These are phyloP conservation scores for Idris sp. DNA, from an alignment of 1,140 invertebrate genomes.

Conservation along the genomic window DNA sequence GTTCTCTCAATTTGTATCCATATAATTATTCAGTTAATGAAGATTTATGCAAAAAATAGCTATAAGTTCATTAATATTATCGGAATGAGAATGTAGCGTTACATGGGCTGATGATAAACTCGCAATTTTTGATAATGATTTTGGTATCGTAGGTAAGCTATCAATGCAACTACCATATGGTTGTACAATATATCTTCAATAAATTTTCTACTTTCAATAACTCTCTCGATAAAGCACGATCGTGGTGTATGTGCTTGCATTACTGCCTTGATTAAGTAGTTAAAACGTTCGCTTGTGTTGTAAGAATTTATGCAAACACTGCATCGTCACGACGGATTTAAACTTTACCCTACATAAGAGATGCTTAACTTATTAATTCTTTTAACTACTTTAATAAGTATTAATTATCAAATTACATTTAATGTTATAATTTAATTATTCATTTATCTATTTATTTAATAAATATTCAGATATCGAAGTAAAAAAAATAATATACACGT, in stretches of 20 bases:
- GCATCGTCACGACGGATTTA: constrained; percentile 18
- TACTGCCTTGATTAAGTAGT: constrained; percentile 55
- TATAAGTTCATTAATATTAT: constrained; percentile 46
- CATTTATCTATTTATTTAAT: no score
- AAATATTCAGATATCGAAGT: no score
- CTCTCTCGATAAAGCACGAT: constrained; percentile 44
- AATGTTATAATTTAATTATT: no score
- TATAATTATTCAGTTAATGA: constrained; percentile 11
- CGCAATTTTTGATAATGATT: constrained; percentile 60
- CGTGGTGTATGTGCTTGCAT: constrained; percentile 7
- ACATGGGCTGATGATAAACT: constrained; percentile 54
- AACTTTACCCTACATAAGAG: constrained; percentile 21
- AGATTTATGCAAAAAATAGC: constrained; percentile 25
- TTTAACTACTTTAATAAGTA: not conserved
- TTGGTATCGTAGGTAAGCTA: constrained; percentile 51
- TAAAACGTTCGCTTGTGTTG: constrained; percentile 22
- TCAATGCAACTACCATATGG: constrained; percentile 56
- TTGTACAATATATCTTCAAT: constrained; percentile 60
- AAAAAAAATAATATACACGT: no score
- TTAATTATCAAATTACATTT: no score
- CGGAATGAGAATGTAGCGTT: constrained; percentile 36
- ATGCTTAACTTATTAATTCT: constrained; percentile 8
- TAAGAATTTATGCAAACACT: constrained; percentile 58
- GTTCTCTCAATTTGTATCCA: constrained; percentile 3
- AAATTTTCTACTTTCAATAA: constrained; percentile 63